Base-by-base conservation (phyloP, 64 coral and sea anemone species). In the Orbicella faveolata region DNA sequence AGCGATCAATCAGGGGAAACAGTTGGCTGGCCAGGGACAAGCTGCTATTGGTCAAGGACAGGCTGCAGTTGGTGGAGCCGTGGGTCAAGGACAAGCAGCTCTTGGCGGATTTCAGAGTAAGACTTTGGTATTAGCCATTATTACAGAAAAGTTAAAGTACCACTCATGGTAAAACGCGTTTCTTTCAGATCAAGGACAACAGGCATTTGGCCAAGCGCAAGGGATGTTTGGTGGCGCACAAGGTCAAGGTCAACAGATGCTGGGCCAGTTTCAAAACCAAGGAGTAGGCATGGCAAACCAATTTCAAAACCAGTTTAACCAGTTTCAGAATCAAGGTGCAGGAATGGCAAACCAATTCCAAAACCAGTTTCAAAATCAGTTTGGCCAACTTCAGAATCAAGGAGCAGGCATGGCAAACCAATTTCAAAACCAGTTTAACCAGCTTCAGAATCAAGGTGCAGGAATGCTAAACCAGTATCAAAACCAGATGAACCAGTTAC, bases 41-140 rank as follows among this genome's bases (percentile, higher is more conserved):
- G 87, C 75, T 44, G 66, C 87, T 61, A 74, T 78, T 75, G 81
- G 81, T 18, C 93, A 90, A 88, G 93, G 94, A 3, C 89, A 91
- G 83, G 94, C 89, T 1, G 75, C 87, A 48, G 7, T 48, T 48
- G 63, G 89, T 73, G 73, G 76, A 77, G 19, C 78, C 83, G 53
- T 90, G 21, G 81, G 81, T 18, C 93, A 90, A 88, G 93, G 94
- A 2, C 89, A 91, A 88, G 94, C 89, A 8, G 75, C 87, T 79
- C 70, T 95, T 78, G 75, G 94, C 21, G 89, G 94, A 64, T 44
- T 92, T 18, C 89, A 92, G 63, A 84, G 81, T 84, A 68, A 84
- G 81, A 36, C 1, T 21, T 80, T 44, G 35, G n/a, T 19, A 36
- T 11, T 0, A 3, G 13, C 18, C 20, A 10, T 54, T 14, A 33